These are phyloP conservation scores for Sebastes fasciatus DNA, from an alignment of 2,113 vertebrate genomes.

Conservation along the genomic window DNA sequence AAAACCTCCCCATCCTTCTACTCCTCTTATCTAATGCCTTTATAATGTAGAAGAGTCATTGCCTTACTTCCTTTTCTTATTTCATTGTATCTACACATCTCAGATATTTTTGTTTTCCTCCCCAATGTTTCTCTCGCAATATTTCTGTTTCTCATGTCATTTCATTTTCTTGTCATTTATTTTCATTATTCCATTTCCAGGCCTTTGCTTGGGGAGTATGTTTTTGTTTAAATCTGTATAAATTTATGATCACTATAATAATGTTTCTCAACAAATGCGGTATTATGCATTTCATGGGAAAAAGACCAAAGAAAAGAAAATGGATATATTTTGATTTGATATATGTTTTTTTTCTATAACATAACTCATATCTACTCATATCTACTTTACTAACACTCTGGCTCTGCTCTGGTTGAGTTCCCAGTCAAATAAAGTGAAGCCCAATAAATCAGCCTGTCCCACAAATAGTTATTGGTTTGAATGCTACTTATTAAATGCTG, in stretches of 20 bases:
- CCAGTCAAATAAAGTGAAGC: not conserved
- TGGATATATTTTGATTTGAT: too few relatives aligned
- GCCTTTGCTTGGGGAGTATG: not conserved
- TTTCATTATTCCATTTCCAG: not conserved
- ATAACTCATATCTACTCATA: not conserved
- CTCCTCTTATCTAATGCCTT: not conserved
- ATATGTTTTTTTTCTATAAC: not conserved
- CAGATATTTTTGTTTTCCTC: not conserved
- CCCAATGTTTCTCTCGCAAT: not conserved
- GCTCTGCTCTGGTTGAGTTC: not conserved
- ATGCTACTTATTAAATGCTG: not conserved
- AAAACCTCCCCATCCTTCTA: not conserved
- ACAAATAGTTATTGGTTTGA: constrained; percentile 13
- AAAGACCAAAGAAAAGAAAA: not conserved
- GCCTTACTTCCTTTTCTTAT: not conserved
- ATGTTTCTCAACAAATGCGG: not conserved
- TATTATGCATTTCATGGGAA: not conserved
- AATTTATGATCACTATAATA: not conserved
- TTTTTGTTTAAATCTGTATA: not conserved
- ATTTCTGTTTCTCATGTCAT: not conserved
- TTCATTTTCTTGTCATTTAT: not conserved
- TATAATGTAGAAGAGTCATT: not conserved
- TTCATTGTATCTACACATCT: not conserved
- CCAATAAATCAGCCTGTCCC: constrained; percentile 4
- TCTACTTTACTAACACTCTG: not conserved